Percentiles rank a stretch among this genome's conserved stretches.
These are phyloP conservation scores for Andrena flavipes DNA, from an alignment of 2,888 invertebrate genomes.

Conservation along the genomic window DNA sequence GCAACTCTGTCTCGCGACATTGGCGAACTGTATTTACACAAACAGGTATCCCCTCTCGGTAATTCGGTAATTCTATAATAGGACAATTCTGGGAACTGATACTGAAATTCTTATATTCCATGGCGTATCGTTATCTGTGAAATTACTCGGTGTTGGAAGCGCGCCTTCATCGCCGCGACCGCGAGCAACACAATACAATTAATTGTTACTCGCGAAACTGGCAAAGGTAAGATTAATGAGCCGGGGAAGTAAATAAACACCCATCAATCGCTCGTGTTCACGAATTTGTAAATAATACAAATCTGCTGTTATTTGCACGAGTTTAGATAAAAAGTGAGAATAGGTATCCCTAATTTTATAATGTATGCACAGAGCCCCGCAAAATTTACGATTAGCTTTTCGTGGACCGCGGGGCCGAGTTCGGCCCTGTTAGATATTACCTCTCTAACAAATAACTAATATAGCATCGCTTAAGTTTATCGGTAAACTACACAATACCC, in stretches of 20 bases:
- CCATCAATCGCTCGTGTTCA: background rate
- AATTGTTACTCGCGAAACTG: background rate
- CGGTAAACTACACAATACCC: no score
- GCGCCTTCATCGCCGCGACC: background rate
- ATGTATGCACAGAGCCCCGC: no score
- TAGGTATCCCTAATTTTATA: no score
- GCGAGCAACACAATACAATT: no score
- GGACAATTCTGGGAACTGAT: slow-evolving; percentile 26
- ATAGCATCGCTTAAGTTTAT: no score
- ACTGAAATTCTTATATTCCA: slow-evolving; percentile 29
- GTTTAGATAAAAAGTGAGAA: no score
- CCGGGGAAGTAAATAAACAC: background rate
- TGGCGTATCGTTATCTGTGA: background rate
- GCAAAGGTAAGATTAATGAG: background rate
- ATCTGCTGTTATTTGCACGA: no score
- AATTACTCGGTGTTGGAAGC: background rate
- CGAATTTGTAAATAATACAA: no score
- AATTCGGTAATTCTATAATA: slow-evolving; percentile 21
- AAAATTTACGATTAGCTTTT: no score
- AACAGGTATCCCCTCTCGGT: background rate
- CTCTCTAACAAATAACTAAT: no score
- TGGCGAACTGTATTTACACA: slow-evolving; percentile 32
- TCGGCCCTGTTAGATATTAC: no score
- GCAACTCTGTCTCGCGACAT: slow-evolving; percentile 9
- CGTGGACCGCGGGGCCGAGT: no score